These are phyloP conservation scores for Melozone crissalis DNA, from an alignment of 2,113 vertebrate species.

Conservation along the genomic window DNA sequence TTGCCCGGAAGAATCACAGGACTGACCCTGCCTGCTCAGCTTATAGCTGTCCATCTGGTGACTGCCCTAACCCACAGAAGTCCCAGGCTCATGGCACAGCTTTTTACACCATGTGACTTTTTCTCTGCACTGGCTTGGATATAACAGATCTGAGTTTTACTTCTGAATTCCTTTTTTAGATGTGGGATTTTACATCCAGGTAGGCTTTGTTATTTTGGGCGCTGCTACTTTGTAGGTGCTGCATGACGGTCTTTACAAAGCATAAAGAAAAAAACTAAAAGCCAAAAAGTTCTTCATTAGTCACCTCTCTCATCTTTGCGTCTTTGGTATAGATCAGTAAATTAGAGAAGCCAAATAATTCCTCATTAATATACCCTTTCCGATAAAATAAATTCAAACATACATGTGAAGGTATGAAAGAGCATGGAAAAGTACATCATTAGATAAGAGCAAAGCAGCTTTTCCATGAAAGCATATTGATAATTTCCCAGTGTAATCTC, in stretches of 20 bases:
- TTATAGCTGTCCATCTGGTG: neutral
- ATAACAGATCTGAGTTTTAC: neutral
- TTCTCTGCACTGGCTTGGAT: neutral
- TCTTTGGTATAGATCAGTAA: neutral
- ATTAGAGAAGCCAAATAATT: neutral
- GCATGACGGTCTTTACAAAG: neutral
- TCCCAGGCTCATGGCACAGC: neutral
- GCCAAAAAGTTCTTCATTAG: neutral
- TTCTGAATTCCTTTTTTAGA: neutral
- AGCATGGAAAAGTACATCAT: neutral
- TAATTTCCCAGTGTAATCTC: neutral
- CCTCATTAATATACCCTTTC: neutral
- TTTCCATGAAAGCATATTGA: neutral
- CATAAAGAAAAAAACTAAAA: neutral
- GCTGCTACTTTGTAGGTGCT: neutral
- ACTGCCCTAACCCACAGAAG: neutral
- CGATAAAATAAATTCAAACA: neutral
- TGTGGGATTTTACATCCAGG: neutral
- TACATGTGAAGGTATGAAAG: neutral
- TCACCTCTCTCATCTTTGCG: neutral
- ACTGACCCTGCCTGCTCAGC: neutral
- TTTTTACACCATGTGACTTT: neutral
- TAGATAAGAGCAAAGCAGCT: neutral
- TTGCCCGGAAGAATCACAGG: neutral
- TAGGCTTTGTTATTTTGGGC: neutral